phyloP scores from a whole-genome alignment of 2,113 vertebrate genomes.

The Scopus umbretta region DNA sequence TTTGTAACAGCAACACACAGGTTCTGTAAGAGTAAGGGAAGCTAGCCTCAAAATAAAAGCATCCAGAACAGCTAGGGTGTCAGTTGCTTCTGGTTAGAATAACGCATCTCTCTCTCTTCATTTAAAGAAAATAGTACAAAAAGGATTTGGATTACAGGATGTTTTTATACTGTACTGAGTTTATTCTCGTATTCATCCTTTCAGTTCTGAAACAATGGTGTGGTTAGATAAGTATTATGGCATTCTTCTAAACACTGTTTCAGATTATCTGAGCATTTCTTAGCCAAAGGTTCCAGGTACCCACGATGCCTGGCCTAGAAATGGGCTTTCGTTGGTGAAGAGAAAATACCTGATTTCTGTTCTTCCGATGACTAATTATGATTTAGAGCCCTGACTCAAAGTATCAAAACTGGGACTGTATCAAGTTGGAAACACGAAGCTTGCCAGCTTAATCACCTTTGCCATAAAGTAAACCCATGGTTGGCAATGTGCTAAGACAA shows the following conservation, averaged over 20 bases:
- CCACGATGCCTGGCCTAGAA: background rate
- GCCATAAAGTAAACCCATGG: background rate
- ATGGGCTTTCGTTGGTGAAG: background rate
- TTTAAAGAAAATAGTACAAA: background rate
- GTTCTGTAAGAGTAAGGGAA: background rate
- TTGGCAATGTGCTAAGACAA: background rate
- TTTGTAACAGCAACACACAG: rapidly evolving
- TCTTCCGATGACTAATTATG: background rate
- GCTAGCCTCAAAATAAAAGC: background rate
- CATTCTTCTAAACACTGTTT: background rate
- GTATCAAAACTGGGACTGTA: background rate
- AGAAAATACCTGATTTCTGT: background rate
- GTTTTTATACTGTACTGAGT: background rate
- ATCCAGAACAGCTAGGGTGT: background rate
- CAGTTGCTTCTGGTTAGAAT: background rate
- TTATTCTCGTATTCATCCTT: background rate
- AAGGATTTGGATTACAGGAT: background rate
- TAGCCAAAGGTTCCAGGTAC: background rate
- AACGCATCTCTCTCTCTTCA: background rate
- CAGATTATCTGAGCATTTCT: background rate
- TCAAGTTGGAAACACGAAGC: background rate
- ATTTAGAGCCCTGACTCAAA: background rate
- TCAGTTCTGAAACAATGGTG: background rate
- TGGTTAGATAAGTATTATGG: background rate
- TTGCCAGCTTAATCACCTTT: background rate